phyloP scores from a whole-genome alignment of 2,113 vertebrate genomes.

The Corynorhinus townsendii region DNA sequence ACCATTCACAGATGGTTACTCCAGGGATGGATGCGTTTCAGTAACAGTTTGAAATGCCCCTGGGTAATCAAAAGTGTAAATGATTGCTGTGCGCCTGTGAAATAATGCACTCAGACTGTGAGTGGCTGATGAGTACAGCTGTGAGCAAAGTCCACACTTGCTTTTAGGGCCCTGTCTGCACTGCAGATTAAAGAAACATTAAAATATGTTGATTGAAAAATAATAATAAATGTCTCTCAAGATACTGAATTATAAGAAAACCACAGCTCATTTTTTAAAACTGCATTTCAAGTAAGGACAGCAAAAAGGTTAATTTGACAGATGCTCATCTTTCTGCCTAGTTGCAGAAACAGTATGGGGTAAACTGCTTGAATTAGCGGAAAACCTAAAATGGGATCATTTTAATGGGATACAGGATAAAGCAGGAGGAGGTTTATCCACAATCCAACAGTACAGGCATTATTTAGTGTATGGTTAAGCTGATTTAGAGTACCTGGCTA shows the following conservation, averaged over 20 bases:
- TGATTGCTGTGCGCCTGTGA: conserved; percentile 41
- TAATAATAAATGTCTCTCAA: neutral
- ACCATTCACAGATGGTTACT: conserved; percentile 63
- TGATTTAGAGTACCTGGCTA: neutral
- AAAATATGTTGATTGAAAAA: conserved; percentile 8
- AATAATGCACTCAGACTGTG: neutral
- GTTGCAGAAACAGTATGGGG: neutral
- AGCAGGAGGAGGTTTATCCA: neutral
- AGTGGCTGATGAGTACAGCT: conserved; percentile 36
- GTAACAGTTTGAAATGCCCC: conserved; percentile 67
- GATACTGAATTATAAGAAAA: neutral
- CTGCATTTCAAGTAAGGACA: neutral
- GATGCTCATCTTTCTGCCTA: conserved; percentile 35
- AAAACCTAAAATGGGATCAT: neutral
- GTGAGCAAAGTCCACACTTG: neutral
- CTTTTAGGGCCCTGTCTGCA: neutral
- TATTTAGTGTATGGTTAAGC: neutral
- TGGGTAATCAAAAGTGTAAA: conserved; percentile 69
- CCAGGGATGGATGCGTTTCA: conserved; percentile 59
- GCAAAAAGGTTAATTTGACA: conserved; percentile 36
- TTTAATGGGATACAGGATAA: neutral
- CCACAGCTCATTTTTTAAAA: neutral
- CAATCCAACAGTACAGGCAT: neutral
- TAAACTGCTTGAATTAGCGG: neutral
- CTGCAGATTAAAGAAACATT: neutral